Base-by-base conservation (phyloP, 1,140 invertebrate species). In the Polyergus mexicanus region DNA sequence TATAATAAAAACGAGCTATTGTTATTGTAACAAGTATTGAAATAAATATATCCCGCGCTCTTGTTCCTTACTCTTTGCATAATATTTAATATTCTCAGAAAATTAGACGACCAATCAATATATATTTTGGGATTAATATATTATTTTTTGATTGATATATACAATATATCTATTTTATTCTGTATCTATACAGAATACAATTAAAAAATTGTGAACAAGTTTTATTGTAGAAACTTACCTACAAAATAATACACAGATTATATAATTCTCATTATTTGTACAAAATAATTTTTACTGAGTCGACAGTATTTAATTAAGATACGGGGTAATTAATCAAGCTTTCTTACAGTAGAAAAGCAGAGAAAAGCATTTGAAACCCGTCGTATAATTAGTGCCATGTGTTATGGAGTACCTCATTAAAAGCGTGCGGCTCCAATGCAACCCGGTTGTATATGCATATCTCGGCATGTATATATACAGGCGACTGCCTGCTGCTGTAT, bases 351-450 rank as follows among this genome's bases (percentile, higher is more conserved):
- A 3, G 47, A 83, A 16, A 80, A 22, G 60, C 28, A 8, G 5
- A n/a, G 7, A 77, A 71, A 69, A 69, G 44, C 66, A 22, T 62
- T 74, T 25, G 38, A 62, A 66, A 54, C 1, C 35, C 3, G 76
- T 84, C 11, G 84, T 88, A 89, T 92, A 94, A 93, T 93, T 92
- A 91, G 90, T 88, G 25, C 51, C 56, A 28, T 22, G 47, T 65
- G 71, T 80, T 87, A 86, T 65, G 69, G 8, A 93, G 91, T 69
- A 92, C 38, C 92, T 93, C 93, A 93, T 94, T 94, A 94, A 89
- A 88, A 88, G 75, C 76, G 85, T 35, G 84, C 62, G 75, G 71
- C 68, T 83, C 38, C 4, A 60, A 86, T 84, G 68, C 89, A 86
- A 86, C 51, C 13, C 62, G 44, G 56, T 71, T 74, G 76, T 72